Base-by-base conservation (phyloP, 1,140 invertebrate genomes). In the Pseudomyrmex concolor region DNA sequence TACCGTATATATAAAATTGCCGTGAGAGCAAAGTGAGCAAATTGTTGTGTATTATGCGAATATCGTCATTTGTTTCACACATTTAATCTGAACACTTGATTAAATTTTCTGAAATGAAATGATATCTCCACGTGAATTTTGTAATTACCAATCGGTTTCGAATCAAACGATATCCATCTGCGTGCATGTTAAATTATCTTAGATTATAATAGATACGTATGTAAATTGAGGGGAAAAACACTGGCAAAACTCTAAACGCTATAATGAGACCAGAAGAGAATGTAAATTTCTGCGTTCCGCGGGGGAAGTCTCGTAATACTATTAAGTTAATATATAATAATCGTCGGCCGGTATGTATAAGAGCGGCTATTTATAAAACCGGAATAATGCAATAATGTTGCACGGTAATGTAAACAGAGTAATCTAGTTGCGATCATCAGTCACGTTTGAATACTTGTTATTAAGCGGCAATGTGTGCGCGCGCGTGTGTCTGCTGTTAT, bases 381-480 rank as follows among this genome's bases (percentile, higher is more conserved):
- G 54, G 12, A 34, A 13, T 77, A 57, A 25, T 45, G 13, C 25
- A 57, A 57, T 57, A 54, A 67, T 55, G 34, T 67, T 55, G n/a
- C 10, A 12, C 50, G 34, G 19, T 48, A 73, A 34, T 57, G 15
- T 48, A 74, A 74, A 74, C 72, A 74, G 19, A 74, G 3, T 74
- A 17, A 64, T 45, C 62, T 19, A 64, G 62, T 45, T 43, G 43
- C n/a, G 45, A 22, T 34, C 72, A 74, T 74, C 59, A 62, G 13
- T 63, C 22, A 63, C 17, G 22, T n/a, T 48, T n/a, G 15, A 17
- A 13, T 12, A 15, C 51, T 70, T 57, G 51, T 78, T 59, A 78
- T n/a, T 15, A 68, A 7, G 25, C 2, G 3, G 12, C 25, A 74
- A 19, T 7, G 45, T 8, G 50, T 0, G 13, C 45, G 55, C 5